Evolutionary conservation across 2,888 invertebrate species (phyloP).

Genomic region (Ectemnius cavifrons): DNA sequence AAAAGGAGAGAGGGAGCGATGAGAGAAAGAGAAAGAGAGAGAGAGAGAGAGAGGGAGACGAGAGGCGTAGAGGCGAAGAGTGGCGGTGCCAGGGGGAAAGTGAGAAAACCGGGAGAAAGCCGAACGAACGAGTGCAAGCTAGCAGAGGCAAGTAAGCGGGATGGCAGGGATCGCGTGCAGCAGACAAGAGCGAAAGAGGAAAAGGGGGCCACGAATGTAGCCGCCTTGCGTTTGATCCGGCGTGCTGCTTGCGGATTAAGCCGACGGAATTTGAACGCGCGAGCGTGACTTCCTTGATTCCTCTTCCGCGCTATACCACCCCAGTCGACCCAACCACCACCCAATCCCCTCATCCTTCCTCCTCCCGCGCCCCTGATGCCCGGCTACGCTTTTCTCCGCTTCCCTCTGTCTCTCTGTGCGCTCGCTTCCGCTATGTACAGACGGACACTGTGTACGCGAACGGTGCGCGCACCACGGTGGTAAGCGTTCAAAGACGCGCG

Average conservation of each 20-base stretch:
- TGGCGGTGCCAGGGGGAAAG: conserved; percentile 8
- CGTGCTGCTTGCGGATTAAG: conserved; percentile 48
- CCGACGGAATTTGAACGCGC: conserved; percentile 42
- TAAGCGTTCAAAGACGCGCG: conserved; percentile 20
- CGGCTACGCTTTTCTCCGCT: background rate
- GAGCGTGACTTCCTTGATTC: conserved; percentile 15
- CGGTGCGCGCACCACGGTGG: conserved; percentile 10
- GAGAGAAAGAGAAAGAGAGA: background rate
- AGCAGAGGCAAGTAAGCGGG: too few relatives aligned
- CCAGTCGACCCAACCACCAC: too few relatives aligned
- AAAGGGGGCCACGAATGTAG: conserved; percentile 15
- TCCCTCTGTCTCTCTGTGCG: too few relatives aligned
- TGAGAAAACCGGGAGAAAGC: background rate
- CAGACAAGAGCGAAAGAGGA: background rate
- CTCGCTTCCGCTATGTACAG: background rate
- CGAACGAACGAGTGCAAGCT: background rate
- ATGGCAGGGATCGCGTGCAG: conserved; percentile 9
- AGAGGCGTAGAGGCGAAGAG: background rate
- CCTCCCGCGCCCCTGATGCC: background rate
- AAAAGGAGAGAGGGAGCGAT: background rate
- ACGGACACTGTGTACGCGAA: too few relatives aligned
- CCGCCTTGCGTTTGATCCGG: conserved; percentile 55
- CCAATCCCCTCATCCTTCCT: too few relatives aligned
- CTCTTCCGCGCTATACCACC: background rate
- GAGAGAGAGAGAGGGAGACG: background rate